These are phyloP conservation scores for Ageneiosus marmoratus DNA, from an alignment of 2,113 vertebrate genomes.

Conservation along the genomic window DNA sequence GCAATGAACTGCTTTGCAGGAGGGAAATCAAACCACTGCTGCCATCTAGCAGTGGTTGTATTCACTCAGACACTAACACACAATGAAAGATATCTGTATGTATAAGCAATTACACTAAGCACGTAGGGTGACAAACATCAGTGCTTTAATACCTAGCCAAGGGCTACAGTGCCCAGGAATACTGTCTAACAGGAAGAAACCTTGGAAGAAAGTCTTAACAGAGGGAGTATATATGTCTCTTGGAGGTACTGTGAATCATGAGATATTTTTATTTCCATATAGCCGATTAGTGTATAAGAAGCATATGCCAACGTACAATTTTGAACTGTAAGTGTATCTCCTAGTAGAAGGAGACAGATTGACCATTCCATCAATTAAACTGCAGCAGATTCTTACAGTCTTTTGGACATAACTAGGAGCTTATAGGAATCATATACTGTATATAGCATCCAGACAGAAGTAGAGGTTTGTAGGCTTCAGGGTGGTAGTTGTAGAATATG, in stretches of 20 bases:
- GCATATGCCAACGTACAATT: not conserved
- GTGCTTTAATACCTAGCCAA: not conserved
- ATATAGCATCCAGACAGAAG: not conserved
- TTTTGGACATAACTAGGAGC: not conserved
- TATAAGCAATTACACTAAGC: not conserved
- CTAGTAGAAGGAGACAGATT: not conserved
- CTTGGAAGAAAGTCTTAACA: not conserved
- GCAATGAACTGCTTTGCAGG: slow-evolving; percentile 43
- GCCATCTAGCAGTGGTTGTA: slow-evolving; percentile 63
- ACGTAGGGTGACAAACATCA: not conserved
- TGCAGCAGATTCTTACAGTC: not conserved
- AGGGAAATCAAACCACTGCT: slow-evolving; percentile 50
- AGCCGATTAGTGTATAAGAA: not conserved
- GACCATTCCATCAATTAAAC: not conserved
- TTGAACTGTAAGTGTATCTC: not conserved
- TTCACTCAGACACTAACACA: slow-evolving; percentile 27
- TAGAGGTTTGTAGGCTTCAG: not conserved
- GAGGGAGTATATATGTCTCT: not conserved
- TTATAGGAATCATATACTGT: not conserved
- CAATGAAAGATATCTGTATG: not conserved
- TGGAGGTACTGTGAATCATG: not conserved
- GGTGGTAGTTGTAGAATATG: not conserved
- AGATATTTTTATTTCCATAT: not conserved
- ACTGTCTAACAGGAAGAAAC: not conserved
- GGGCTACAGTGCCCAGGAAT: not conserved